Evolutionary conservation across 64 coral and sea anemone genomes (phyloP).

Genomic region (Dendrophyllia cribrosa): DNA sequence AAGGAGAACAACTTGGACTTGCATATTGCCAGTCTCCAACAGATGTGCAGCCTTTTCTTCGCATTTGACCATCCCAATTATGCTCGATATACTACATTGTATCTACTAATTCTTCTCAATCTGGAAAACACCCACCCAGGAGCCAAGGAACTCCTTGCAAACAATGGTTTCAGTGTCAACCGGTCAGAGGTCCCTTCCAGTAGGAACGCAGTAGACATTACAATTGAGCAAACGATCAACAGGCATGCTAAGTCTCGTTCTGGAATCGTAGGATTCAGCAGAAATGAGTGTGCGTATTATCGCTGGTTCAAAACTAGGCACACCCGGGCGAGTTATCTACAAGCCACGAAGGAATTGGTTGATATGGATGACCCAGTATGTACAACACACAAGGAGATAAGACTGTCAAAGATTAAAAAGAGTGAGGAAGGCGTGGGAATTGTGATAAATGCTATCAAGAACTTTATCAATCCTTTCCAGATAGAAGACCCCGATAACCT

Average conservation of each 20-base stretch:
- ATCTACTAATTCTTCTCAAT: background rate
- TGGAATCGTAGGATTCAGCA: background rate
- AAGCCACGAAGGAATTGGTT: background rate
- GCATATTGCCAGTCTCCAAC: conserved; percentile 3
- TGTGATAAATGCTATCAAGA: background rate
- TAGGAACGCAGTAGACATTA: conserved; percentile 37
- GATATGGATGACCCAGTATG: background rate
- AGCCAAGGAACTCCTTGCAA: background rate
- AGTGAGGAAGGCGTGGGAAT: background rate
- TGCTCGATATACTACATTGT: conserved; percentile 17
- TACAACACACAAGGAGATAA: background rate
- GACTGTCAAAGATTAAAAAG: background rate
- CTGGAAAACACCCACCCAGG: conserved; percentile 3
- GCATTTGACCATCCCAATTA: conserved; percentile 37
- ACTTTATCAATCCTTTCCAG: background rate
- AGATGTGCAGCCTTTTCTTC: conserved; percentile 20
- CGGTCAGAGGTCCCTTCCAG: background rate
- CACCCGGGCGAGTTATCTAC: background rate
- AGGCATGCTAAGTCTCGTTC: background rate
- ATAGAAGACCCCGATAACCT: background rate
- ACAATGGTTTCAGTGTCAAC: conserved; percentile 43
- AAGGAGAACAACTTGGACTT: conserved; percentile 4
- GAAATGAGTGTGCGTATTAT: background rate
- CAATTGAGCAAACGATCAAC: conserved; percentile 46
- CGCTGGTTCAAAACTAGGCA: background rate